Evolutionary conservation across 1,140 invertebrate species (phyloP).

Genomic region (Lasioglossum albipes): DNA sequence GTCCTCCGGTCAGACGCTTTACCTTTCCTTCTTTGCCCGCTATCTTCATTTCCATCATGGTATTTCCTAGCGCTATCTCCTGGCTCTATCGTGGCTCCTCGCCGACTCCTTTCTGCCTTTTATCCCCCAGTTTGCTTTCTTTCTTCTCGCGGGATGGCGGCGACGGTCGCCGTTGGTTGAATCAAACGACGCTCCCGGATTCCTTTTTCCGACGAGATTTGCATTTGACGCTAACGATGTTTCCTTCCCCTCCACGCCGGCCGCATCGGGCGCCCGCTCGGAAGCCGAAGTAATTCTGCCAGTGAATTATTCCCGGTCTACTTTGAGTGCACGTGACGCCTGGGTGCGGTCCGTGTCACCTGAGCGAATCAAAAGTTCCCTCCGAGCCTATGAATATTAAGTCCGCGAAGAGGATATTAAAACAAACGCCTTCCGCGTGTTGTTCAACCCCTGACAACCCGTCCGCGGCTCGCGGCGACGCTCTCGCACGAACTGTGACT

Average conservation of each 20-base stretch:
- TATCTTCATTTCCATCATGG: constrained; percentile 49
- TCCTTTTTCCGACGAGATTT: constrained; percentile 27
- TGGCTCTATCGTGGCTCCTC: background rate
- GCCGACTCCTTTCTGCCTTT: constrained; percentile 21
- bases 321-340: background rate
- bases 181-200: constrained; percentile 29
- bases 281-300: background rate
- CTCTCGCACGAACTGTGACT: too few relatives aligned
- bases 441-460: too few relatives aligned
- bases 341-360: background rate
- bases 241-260: background rate
- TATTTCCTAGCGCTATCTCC: constrained; percentile 33
- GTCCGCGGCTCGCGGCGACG: too few relatives aligned
- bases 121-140: constrained; percentile 15
- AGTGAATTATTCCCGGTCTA: background rate
- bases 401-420: background rate
- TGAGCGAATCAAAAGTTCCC: background rate
- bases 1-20: constrained; percentile 32
- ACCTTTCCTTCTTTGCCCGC: constrained; percentile 37
- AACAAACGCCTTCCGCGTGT: too few relatives aligned
- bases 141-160: background rate
- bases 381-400: background rate
- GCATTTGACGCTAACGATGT: constrained; percentile 43
- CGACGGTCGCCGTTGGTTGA: background rate
- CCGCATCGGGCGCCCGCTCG: background rate